Evolutionary conservation across 2,797 vertebrate species (phyloP), one percentile per base, ranked within the genome.

Genomic region (Darevskia mixta): DNA sequence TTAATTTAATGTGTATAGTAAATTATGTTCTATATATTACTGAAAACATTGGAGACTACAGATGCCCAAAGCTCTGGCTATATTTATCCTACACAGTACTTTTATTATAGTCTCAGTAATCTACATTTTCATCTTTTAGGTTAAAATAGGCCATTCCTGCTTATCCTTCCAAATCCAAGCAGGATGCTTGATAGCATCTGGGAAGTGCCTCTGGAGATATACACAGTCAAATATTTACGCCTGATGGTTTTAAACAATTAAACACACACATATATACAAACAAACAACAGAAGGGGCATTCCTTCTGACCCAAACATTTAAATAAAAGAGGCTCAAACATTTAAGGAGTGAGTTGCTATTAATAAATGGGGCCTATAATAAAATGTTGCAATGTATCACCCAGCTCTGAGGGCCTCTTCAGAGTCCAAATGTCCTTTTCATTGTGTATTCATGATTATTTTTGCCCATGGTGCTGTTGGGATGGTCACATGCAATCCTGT

Each of bases 151-250:
- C 23, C 45, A 35, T 83, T 43, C 58, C 58, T 80, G 32, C 82
- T 83, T 72, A 83, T 72, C 58, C 61, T 27, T 41, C 61, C 35
- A 41, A 67, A 66, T 67, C 45, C 32, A 83, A 73, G 69, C 69
- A 83, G 82, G 82, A 83, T 55, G 69, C 69, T 35, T 58, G 82
- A 83, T 83, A 55, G 8, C 18, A 83, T 83, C 82, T 58, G 8
- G 45, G 82, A 73, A 43, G 29, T 83, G 43, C 43, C 9, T 73
- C 11, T 72, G 45, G 69, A 45, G 32, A 72, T 49, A 18, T 1
- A 49, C 69, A 55, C 32, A 43, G 67, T 72, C 69, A 83, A 55
- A 73, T 72, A 43, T 73, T 83, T 49, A 83, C 55, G 20, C 20
- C n/a, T 32, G 23, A 23, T 25, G 32, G 17, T 32, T 55, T 72